These are phyloP conservation scores for Oryzias curvinotus DNA, from an alignment of 2,113 vertebrate species.

Conservation along the genomic window DNA sequence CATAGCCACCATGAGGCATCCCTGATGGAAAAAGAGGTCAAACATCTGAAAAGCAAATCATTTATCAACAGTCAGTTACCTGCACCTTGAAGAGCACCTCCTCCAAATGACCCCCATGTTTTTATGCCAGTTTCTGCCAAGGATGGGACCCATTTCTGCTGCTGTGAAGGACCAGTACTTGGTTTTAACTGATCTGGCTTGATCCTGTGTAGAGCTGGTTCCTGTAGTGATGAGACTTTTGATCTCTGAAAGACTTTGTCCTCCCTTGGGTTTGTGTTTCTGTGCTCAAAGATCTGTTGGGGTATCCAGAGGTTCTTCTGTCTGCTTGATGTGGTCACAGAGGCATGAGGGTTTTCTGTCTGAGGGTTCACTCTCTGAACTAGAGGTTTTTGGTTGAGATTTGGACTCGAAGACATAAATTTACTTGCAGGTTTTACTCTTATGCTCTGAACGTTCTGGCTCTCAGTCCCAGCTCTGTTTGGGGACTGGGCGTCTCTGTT, in stretches of 20 bases:
- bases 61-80: neutral
- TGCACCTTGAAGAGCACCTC: neutral
- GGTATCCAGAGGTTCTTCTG: neutral
- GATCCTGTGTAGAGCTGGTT: neutral
- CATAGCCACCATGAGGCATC: neutral
- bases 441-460: conserved; percentile 15
- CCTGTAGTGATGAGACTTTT: neutral
- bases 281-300: neutral
- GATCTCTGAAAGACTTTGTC: neutral
- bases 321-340: neutral
- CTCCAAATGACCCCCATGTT: neutral
- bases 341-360: too few relatives aligned
- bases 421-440: conserved; percentile 36
- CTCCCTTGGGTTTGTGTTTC: neutral
- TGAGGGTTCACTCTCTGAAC: neutral
- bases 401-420: neutral
- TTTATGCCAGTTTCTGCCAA: neutral
- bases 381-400: conserved; percentile 2
- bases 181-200: neutral
- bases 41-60: neutral
- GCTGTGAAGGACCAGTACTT: neutral
- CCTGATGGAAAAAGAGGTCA: neutral
- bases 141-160: neutral
- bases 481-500: neutral
- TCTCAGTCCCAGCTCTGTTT: neutral